Base-by-base conservation (phyloP, 2,113 vertebrate genomes). In the Lagopus leucura region DNA sequence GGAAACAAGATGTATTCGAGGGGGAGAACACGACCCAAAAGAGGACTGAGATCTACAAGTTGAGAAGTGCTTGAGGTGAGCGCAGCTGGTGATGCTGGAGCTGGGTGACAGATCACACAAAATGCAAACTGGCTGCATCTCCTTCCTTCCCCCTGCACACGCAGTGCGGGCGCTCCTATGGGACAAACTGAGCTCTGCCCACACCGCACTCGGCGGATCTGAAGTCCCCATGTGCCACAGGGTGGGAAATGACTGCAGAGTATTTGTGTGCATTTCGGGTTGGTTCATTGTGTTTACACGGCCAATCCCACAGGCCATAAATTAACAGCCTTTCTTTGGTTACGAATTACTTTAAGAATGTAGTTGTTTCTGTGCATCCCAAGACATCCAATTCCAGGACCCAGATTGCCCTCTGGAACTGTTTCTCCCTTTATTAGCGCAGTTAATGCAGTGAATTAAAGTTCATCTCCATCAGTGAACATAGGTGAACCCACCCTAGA, bases 241-340 rank as follows among this genome's bases (percentile, higher is more conserved):
- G 4, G 64, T 30, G 50, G 52, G 42, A 34, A 1, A 13, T 1
- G 12, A n/a, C 3, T n/a, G 57, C 10, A 1, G 18, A 13, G 32
- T 2, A 11, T 0, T 42, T 71, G 48, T 10, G 48, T 20, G 45
- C 34, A 57, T 38, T 50, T 65, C 12, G 20, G 40, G 27, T 13
- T 27, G 12, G 27, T 47, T 81, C 64, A 11, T 38, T 25, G 38
- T 48, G 8, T 48, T 80, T 18, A 60, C 30, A 22, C 7, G 13
- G 15, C 8, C 61, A 15, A 3, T n/a, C 36, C 13, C 36, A 45
- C 55, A 79, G 36, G n/a, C 75, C 28, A 14, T 19, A 27, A 36
- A 81, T 16, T 28, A 42, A 42, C 25, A 52, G 24, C 34, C 14
- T 28, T 86, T 24, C 43, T 10, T 24, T 25, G 14, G 6, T 32